Conservation (phyloP, 2,888 invertebrate genomes). For the Tipula helvola region DNA sequence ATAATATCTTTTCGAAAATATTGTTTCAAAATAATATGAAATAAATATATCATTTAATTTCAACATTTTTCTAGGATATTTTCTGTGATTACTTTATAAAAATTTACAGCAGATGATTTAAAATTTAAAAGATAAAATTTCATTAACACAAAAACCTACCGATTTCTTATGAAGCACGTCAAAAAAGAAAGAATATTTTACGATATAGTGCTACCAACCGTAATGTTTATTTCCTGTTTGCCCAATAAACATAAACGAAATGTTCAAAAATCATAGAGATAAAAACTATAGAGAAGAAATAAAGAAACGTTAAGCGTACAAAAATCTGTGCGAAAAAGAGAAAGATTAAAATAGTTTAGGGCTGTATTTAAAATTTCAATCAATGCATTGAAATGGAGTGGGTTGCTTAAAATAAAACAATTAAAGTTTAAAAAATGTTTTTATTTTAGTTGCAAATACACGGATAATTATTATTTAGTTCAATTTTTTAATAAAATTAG, state of each 20-base stretch:
- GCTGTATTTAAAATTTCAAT: too few relatives aligned
- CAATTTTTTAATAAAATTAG: too few relatives aligned
- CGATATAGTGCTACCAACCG: not conserved
- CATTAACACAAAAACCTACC: not conserved
- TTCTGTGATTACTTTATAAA: not conserved
- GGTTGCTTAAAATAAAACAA: too few relatives aligned
- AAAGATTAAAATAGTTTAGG: too few relatives aligned
- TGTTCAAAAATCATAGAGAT: too few relatives aligned
- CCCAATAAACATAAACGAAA: not conserved
- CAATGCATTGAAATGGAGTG: too few relatives aligned
- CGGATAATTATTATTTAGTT: too few relatives aligned
- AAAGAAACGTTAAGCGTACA: too few relatives aligned
- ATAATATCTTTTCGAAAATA: not conserved
- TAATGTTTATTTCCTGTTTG: not conserved
- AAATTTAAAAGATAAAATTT: not conserved
- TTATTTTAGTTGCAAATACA: too few relatives aligned
- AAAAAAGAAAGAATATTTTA: not conserved
- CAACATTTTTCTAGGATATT: not conserved
- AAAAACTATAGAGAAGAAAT: too few relatives aligned
- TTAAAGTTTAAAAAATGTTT: too few relatives aligned
- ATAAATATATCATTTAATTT: not conserved
- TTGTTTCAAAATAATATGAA: not conserved
- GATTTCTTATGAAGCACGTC: slow-evolving; percentile 7
- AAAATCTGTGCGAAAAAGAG: too few relatives aligned
- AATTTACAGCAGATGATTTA: not conserved